phyloP scores from a whole-genome alignment of 2,888 invertebrate genomes.

The Crocallis elinguaria region DNA sequence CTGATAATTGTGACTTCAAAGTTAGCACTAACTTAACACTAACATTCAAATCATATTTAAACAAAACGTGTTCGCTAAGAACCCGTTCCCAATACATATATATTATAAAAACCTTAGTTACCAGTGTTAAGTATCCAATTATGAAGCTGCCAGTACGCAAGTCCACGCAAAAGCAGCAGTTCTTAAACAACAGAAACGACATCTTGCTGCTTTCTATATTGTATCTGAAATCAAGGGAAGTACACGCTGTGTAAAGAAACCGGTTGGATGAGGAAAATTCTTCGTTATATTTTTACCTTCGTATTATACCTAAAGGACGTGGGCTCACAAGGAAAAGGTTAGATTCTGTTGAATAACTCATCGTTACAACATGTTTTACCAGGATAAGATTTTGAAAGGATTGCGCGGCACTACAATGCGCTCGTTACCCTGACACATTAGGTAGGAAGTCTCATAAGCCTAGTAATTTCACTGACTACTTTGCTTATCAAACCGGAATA shows the following conservation, averaged over 20 bases:
- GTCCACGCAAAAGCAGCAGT: slow-evolving; percentile 39
- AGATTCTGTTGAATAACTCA: too few relatives aligned
- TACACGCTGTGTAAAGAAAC: neutral
- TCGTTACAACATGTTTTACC: too few relatives aligned
- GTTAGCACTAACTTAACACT: too few relatives aligned
- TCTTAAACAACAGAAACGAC: slow-evolving; percentile 29
- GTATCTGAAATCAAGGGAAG: slow-evolving; percentile 13
- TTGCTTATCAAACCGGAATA: too few relatives aligned
- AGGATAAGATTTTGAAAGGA: too few relatives aligned
- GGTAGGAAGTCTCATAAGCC: too few relatives aligned
- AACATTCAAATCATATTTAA: neutral
- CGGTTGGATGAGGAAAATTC: slow-evolving; percentile 7
- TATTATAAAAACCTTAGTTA: slow-evolving; percentile 16
- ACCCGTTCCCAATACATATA: neutral
- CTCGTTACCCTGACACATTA: too few relatives aligned
- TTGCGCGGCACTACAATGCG: too few relatives aligned
- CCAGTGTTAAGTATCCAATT: slow-evolving; percentile 39
- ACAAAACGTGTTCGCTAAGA: neutral
- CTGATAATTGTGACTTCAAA: too few relatives aligned
- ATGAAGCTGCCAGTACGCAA: slow-evolving; percentile 38
- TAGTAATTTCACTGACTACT: too few relatives aligned
- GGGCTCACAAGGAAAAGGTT: too few relatives aligned
- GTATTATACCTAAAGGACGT: too few relatives aligned
- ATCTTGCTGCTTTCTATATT: slow-evolving; percentile 10
- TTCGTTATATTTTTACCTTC: neutral